Base-by-base conservation (phyloP, 1,140 invertebrate genomes). In the Sogatella furcifera region DNA sequence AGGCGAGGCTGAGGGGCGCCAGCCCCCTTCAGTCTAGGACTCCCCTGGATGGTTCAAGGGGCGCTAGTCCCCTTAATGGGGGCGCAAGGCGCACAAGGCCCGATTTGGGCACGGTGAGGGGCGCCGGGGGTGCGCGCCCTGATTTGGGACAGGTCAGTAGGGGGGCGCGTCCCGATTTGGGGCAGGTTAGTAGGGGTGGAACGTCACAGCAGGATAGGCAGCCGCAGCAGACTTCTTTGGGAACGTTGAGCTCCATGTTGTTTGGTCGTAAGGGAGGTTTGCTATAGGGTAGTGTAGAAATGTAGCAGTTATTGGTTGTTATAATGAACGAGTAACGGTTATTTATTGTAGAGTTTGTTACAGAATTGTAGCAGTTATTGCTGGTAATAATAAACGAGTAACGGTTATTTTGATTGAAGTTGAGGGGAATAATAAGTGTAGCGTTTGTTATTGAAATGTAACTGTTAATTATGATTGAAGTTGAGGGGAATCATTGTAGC, bases 191-290 rank as follows among this genome's bases (percentile, higher is more conserved):
- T 19, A 55, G 71, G 58, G 66, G 5, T 10, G 31, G 31, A 31
- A 4, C 31, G 9, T 38, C 34, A 4, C 8, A 76, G 73, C 74
- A 14, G 79, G 59, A 72, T 42, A 41, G 28, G 14, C 22, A 15
- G 59, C 55, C 55, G 34, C 62, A 64, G 28, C 43, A 67, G 11
- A 78, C 81, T 61, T 81, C 87, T 1, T 75, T 89, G 14, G 88
- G 88, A 56, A 88, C 86, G 22, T 80, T 91, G 55, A 89, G 87
- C 75, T 84, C 84, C 19, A 76, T 91, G 64, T 76, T 90, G 11
- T 91, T 91, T 71, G 89, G 88, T 28, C 77, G 89, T 57, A 91
- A 90, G 69, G 89, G 88, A 49, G 88, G 89, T 14, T 78, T 89
- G 64, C 78, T 90, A 63, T 90, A 83, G n/a, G 17, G 31, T 31